Base-by-base conservation (phyloP, 35 echinoderm and acorn worm species). In the Eucidaris tribuloides region DNA sequence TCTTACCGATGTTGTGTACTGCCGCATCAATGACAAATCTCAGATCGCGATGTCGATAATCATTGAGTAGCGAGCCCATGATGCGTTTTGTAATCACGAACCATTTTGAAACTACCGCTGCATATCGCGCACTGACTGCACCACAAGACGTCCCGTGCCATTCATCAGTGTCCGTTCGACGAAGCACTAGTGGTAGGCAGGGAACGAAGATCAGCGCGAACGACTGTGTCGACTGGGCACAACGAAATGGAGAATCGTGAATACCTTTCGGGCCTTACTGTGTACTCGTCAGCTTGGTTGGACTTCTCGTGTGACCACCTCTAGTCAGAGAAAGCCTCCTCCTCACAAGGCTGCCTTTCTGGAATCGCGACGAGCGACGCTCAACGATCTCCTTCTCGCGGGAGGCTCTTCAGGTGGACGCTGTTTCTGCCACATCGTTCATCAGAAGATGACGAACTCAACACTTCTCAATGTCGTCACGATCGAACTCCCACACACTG, bases 401-500 rank as follows among this genome's bases (percentile, higher is more conserved):
- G n/a, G n/a, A n/a, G n/a, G n/a, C n/a, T n/a, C 68, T 74, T 2
- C 68, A 40, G 48, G 9, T 52, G 24, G 35, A 6, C 14, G 68
- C 35, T 4, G 33, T 17, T 18, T 44, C 68, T 44, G 68, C 34
- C 7, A n/a, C 25, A 11, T 74, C 68, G n/a, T 74, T 74, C 68
- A 4, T 74, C 68, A 18, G 68, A 74, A 27, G 68, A 74, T 22
- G 68, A 74, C 1, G 68, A 74, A n/a, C 18, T 74, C 68, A 17
- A 43, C 11, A 2, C n/a, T 36, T 20, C 34, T 74, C n/a, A 74
- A 6, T 41, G 68, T 74, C 17, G 61, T 64, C 68, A 88, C n/a
- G 38, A 42, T 88, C 77, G 23, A 62, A 65, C 17, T 79, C 76
- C 27, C 85, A n/a, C 58, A 62, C 59, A 88, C 58, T 80, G 76